Base-by-base conservation (phyloP, 2,888 invertebrate species). In the Sarcophaga carnaria region DNA sequence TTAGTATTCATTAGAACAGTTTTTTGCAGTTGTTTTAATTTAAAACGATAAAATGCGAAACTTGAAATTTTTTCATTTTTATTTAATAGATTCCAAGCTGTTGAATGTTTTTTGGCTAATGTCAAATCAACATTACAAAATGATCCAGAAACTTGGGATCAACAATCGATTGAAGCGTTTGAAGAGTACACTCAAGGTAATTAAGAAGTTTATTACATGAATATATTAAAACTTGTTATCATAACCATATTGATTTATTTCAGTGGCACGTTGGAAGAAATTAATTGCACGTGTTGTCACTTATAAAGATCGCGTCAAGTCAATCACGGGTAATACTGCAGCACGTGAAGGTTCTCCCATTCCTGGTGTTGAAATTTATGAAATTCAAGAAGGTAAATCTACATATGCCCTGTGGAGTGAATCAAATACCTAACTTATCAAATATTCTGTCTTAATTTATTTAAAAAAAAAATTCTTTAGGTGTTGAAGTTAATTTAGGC, bases 41-140 rank as follows among this genome's bases (percentile, higher is more conserved):
- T 8, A 37, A 10, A 10, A 37, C 8, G 2, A 37, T 37, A 37
- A 37, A 37, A 8, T 10, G 8, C 37, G 6, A 37, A 37, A 37
- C 6, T 37, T 37, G 2, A 3, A 3, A 2, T 37, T 37, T 37
- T 45, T 64, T 22, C 37, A 12, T 67, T 11, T 59, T 49, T 66
- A 63, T 72, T 71, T 83, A 80, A 5, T 8, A 93, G 94, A 90
- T 94, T 94, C 88, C 96, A 98, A 95, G 98, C 98, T 0, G 96
- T 98, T 92, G 97, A 98, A 93, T 98, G 98, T 92, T 96, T 96
- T 92, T 94, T 98, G 88, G 96, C 96, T 8, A 96, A 96, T 84
- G 95, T 97, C 10, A 95, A 95, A 87, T 96, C 97, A 0, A 93
- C 94, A 0, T 90, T 92, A n/a, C 89, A 89, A 8, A 91, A 92